phyloP scores from a whole-genome alignment of 2,113 vertebrate genomes.

The Erpornis zantholeuca region DNA sequence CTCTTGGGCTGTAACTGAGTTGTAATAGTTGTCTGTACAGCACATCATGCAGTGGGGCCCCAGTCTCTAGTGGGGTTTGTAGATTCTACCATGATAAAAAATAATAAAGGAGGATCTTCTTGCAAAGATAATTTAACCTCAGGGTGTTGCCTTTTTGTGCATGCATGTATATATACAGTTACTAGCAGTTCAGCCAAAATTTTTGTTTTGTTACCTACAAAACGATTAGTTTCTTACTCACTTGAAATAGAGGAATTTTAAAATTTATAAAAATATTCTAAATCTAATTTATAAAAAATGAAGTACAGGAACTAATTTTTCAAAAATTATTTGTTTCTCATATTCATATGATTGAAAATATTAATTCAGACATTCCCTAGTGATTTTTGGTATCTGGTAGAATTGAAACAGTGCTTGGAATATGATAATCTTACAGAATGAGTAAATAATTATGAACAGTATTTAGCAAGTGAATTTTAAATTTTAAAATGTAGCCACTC shows the following conservation, averaged over 20 bases:
- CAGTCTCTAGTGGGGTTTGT: background rate
- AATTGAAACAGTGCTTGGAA: background rate
- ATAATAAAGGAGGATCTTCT: background rate
- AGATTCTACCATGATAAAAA: conserved; percentile 34
- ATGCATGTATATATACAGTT: background rate
- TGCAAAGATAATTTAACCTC: conserved; percentile 1
- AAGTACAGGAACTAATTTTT: background rate
- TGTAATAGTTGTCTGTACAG: conserved; percentile 11
- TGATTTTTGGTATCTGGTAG: conserved; percentile 50
- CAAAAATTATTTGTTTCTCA: background rate
- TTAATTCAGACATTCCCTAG: conserved; percentile 14
- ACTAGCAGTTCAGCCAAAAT: background rate
- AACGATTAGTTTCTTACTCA: background rate
- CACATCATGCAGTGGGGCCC: background rate
- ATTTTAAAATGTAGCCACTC: background rate
- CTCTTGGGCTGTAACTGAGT: background rate
- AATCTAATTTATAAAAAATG: background rate
- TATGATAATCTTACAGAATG: background rate
- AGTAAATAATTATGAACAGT: background rate
- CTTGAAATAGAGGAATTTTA: background rate
- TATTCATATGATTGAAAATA: background rate
- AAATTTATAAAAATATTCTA: background rate
- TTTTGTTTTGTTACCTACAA: background rate
- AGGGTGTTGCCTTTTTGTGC: conserved; percentile 7
- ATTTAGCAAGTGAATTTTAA: conserved; percentile 1